Percentiles rank a stretch among this genome's conserved stretches.
Conservation (phyloP, 2,888 invertebrate genomes). For the Caenorhabditis sinica region DNA sequence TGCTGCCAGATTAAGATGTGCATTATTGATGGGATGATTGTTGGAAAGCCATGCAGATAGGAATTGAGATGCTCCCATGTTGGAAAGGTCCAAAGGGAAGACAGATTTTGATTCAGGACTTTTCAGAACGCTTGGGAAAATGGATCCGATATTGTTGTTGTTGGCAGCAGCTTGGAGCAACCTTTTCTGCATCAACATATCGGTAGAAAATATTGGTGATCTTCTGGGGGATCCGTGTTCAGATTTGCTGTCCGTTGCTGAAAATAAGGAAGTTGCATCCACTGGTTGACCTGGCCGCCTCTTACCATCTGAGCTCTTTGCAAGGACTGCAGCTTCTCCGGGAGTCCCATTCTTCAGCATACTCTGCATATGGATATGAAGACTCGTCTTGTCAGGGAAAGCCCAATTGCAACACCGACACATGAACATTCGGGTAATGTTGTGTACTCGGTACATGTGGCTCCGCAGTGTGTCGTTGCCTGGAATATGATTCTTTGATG, state of each 20-base stretch:
- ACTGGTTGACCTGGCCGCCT: neutral
- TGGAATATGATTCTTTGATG: conserved; percentile 68
- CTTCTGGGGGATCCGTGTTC: conserved; percentile 45
- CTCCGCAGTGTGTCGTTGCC: conserved; percentile 83
- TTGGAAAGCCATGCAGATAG: conserved; percentile 76
- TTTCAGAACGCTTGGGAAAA: conserved; percentile 62
- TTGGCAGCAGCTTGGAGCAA: conserved; percentile 49
- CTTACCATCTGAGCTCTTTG: conserved; percentile 78
- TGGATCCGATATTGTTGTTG: conserved; percentile 64
- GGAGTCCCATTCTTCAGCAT: conserved; percentile 78
- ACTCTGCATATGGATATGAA: conserved; percentile 81
- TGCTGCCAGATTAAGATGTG: conserved; percentile 38
- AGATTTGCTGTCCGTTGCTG: conserved; percentile 33
- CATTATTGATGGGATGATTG: conserved; percentile 69
- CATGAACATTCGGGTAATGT: conserved; percentile 84
- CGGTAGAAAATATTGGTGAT: conserved; percentile 56
- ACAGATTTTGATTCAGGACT: conserved; percentile 29
- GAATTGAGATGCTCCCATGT: conserved; percentile 69
- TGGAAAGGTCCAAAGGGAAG: conserved; percentile 56
- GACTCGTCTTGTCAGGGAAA: conserved; percentile 82
- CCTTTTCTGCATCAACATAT: conserved; percentile 49
- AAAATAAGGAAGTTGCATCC: conserved; percentile 7
- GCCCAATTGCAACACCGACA: conserved; percentile 84
- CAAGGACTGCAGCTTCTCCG: conserved; percentile 80
- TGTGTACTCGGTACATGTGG: conserved; percentile 83